A percentile compares a stretch with the other conserved stretches of the same genome.
phyloP scores from a whole-genome alignment of 2,888 invertebrate genomes.

The Pocota personata region DNA sequence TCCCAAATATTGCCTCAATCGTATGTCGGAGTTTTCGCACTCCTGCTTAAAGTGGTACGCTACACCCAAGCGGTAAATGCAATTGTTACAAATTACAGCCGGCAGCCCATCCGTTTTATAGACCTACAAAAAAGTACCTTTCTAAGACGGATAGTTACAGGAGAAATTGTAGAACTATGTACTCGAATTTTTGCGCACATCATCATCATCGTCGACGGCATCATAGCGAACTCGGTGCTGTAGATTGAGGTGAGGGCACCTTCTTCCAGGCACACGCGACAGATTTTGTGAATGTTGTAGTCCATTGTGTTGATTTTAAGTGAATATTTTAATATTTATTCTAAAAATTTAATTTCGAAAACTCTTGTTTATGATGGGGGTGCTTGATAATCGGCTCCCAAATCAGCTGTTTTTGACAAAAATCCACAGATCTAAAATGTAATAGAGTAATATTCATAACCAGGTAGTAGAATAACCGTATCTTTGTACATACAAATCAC shows the following conservation, averaged over 20 bases:
- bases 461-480: not conserved
- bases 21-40: conserved; percentile 85
- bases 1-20: conserved; percentile 85
- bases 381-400: not conserved
- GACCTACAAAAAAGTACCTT: conserved; percentile 76
- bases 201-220: conserved; percentile 86
- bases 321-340: not conserved
- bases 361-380: not conserved
- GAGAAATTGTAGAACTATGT: conserved; percentile 8
- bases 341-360: not conserved
- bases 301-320: conserved; percentile 78
- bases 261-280: conserved; percentile 86
- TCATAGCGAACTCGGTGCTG: conserved; percentile 85
- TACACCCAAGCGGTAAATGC: conserved; percentile 85
- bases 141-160: too few species aligned
- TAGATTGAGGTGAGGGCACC: conserved; percentile 85
- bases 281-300: conserved; percentile 84
- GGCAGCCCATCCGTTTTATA: conserved; percentile 86
- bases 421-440: not conserved
- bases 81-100: conserved; percentile 86
- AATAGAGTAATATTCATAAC: not conserved
- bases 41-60: conserved; percentile 87
- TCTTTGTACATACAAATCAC: too few species aligned
- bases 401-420: not conserved
- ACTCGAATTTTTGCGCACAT: conserved; percentile 85